Evolutionary conservation across 2,797 vertebrate species (phyloP).

Genomic region (Kryptolebias ocellatus): DNA sequence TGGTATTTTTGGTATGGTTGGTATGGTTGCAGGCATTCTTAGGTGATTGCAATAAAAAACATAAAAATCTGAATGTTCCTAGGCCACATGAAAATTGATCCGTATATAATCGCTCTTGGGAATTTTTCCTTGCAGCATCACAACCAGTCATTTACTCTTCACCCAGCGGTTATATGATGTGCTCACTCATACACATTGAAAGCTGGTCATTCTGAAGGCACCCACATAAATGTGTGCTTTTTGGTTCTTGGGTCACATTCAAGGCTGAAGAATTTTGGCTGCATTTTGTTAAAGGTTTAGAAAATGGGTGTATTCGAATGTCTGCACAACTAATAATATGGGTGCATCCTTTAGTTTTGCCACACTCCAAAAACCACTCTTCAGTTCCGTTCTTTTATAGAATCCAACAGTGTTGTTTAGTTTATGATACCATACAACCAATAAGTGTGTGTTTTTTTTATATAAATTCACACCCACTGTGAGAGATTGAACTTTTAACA

Average conservation of each 20-base stretch:
- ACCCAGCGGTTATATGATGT: constrained; percentile 57
- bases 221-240: constrained; percentile 48
- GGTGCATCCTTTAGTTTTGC: constrained; percentile 50
- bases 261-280: constrained; percentile 64
- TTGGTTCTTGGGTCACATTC: constrained; percentile 68
- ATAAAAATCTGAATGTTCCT: constrained; percentile 48
- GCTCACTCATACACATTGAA: constrained; percentile 34
- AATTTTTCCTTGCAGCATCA: constrained; percentile 68
- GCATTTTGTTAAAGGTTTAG: constrained; percentile 58
- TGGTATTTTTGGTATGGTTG: constrained; percentile 14
- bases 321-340: constrained; percentile 62
- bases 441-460: too few species aligned
- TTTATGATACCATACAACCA: too few species aligned
- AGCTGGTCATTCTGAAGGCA: constrained; percentile 40
- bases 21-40: constrained; percentile 16
- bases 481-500: too few species aligned
- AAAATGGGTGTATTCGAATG: constrained; percentile 53
- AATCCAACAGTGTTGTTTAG: not conserved
- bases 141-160: constrained; percentile 72
- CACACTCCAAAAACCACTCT: constrained; percentile 49
- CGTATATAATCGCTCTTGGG: constrained; percentile 64
- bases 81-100: constrained; percentile 74
- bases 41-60: constrained; percentile 58
- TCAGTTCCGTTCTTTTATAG: not conserved
- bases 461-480: too few species aligned